Percentiles rank a stretch among this genome's conserved stretches.
phyloP scores from a whole-genome alignment of 1,140 invertebrate species.

The Cepaea nemoralis region DNA sequence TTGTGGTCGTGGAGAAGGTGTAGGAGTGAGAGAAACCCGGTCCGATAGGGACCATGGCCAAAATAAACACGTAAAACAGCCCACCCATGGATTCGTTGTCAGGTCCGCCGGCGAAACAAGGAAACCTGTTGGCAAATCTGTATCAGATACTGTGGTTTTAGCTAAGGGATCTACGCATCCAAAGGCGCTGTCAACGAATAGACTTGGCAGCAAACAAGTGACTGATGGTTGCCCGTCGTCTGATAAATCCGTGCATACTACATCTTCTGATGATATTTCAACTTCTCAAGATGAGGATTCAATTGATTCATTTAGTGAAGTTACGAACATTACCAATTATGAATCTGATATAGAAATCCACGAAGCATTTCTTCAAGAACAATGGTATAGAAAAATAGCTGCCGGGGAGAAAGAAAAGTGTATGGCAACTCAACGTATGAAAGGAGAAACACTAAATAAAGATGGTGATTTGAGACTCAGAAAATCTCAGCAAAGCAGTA shows the following conservation, averaged over 20 bases:
- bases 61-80: not conserved
- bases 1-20: not conserved
- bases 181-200: slow-evolving; percentile 1
- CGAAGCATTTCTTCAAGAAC: no score
- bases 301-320: no score
- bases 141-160: not conserved
- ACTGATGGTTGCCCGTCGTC: not conserved
- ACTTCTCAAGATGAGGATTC: no score
- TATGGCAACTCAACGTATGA: not conserved
- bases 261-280: not conserved
- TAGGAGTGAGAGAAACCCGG: not conserved
- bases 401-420: not conserved
- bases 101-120: not conserved
- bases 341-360: no score
- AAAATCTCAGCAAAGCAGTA: not conserved
- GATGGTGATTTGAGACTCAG: not conserved
- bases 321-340: no score
- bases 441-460: not conserved
- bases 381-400: not conserved
- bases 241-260: not conserved
- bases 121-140: not conserved
- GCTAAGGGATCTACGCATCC: not conserved
- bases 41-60: not conserved
- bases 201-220: not conserved
- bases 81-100: not conserved